phyloP scores from a whole-genome alignment of 2,888 invertebrate species.

The Lasioglossum calceatum region DNA sequence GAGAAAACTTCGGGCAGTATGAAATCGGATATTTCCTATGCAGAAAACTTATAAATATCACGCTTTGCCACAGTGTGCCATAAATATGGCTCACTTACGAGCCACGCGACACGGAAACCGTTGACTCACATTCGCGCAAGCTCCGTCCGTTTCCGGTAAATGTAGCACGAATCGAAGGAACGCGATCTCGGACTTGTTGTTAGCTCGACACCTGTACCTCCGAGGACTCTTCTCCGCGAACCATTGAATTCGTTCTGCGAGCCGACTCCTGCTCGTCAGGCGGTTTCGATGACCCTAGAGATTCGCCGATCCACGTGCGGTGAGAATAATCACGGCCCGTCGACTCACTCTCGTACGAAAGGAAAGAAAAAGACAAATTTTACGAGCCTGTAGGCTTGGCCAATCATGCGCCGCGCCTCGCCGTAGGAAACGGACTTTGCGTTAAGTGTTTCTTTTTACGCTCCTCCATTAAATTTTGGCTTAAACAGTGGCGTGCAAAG shows the following conservation, averaged over 20 bases:
- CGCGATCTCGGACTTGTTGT: not conserved
- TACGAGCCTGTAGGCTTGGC: not conserved
- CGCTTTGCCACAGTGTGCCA: not conserved
- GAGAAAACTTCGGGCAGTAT: not conserved
- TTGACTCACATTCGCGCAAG: not conserved
- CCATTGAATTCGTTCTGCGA: not conserved
- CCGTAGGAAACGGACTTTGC: not conserved
- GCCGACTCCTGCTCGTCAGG: not conserved
- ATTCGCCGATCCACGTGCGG: constrained; percentile 4
- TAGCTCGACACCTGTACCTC: not conserved
- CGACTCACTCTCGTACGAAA: not conserved
- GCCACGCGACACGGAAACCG: not conserved
- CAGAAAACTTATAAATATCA: constrained; percentile 4
- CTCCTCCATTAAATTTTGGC: not conserved
- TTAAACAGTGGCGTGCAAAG: not conserved
- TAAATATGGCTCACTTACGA: not conserved
- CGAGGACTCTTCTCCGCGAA: not conserved
- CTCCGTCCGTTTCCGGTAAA: not conserved
- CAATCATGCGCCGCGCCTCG: not conserved
- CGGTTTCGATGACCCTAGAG: constrained; percentile 8
- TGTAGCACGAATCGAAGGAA: not conserved
- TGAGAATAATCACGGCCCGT: not conserved
- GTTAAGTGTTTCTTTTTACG: not conserved
- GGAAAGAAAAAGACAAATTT: not conserved
- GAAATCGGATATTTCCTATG: not conserved